Conservation (phyloP, 2,113 vertebrate species). For the Melanerpes aurifrons region DNA sequence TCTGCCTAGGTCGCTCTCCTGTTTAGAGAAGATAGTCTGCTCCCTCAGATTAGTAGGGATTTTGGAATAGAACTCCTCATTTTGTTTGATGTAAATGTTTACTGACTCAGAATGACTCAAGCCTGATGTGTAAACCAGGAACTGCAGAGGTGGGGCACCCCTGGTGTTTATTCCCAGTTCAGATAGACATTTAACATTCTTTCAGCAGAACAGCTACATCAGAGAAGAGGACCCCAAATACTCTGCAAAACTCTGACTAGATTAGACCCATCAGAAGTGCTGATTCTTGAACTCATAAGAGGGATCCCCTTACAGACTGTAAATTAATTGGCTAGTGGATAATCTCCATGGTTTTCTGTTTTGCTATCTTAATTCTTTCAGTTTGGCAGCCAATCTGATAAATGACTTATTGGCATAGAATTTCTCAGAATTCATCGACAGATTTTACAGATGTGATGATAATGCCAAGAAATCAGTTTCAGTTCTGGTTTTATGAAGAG, state of each 20-base stretch:
- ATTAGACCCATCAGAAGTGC: neutral
- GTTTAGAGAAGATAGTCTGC: neutral
- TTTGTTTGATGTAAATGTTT: neutral
- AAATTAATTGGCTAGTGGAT: neutral
- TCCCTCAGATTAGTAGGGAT: neutral
- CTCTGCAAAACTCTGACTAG: neutral
- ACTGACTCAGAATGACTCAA: neutral
- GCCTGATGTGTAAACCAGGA: neutral
- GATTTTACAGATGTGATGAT: neutral
- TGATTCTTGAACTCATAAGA: neutral
- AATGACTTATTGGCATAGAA: neutral
- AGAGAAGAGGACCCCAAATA: neutral
- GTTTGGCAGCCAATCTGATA: neutral
- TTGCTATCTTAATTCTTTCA: neutral
- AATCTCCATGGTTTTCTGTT: neutral
- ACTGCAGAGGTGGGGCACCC: neutral
- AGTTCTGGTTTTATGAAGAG: neutral
- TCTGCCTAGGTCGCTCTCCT: neutral
- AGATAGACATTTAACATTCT: neutral
- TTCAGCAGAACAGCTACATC: neutral
- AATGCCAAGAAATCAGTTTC: neutral
- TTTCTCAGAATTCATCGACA: neutral
- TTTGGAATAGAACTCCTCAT: neutral
- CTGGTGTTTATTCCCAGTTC: neutral
- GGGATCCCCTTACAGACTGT: neutral